Percentiles rank a stretch among this genome's conserved stretches.
phyloP scores from a whole-genome alignment of 2,113 vertebrate genomes.

The Petroica traversi region DNA sequence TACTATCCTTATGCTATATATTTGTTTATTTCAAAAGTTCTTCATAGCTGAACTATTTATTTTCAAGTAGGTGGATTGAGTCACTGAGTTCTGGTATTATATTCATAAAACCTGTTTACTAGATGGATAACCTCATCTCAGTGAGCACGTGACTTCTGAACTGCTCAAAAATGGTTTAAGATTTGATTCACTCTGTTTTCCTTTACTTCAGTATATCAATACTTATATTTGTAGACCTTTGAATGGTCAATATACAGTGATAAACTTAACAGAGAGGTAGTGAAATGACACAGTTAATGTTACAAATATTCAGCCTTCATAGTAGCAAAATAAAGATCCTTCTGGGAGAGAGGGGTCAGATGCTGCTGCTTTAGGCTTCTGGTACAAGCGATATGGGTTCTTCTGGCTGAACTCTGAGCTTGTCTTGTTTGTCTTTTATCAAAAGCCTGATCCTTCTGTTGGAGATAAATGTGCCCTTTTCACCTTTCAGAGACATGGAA shows the following conservation, averaged over 20 bases:
- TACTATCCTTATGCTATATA: not conserved
- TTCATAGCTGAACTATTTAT: not conserved
- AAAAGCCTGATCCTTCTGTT: not conserved
- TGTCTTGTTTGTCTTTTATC: not conserved
- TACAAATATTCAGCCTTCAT: not conserved
- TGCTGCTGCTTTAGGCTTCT: not conserved
- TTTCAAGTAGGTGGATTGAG: not conserved
- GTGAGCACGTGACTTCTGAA: accelerated
- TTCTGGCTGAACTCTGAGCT: not conserved
- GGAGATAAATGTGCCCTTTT: not conserved
- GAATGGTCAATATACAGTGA: not conserved
- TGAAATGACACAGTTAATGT: not conserved
- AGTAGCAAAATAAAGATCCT: not conserved
- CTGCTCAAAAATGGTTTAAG: not conserved
- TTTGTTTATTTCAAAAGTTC: not conserved
- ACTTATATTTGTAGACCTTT: not conserved
- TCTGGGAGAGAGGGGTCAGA: not conserved
- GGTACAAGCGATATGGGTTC: not conserved
- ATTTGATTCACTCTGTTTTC: not conserved
- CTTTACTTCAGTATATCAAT: not conserved
- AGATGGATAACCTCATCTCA: not conserved
- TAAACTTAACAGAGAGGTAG: not conserved
- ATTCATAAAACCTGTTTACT: not conserved
- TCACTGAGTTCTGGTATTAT: not conserved
- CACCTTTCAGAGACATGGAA: not conserved